phyloP scores from a whole-genome alignment of 2,797 vertebrate species.

The Selene dorsalis region DNA sequence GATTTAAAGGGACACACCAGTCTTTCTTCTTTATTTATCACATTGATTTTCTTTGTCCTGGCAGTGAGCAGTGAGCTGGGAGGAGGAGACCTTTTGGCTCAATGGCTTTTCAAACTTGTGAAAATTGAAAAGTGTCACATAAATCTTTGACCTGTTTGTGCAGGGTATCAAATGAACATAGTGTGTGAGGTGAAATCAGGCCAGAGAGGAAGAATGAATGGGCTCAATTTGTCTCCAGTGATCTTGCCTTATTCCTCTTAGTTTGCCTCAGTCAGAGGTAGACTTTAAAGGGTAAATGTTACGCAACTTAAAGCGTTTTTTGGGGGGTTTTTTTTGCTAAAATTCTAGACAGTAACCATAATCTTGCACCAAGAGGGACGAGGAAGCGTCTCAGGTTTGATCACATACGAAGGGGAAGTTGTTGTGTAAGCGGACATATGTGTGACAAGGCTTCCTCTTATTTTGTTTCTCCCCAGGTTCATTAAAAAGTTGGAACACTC shows the following conservation, averaged over 20 bases:
- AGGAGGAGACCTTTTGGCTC: constrained; percentile 20
- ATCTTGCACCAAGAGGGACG: not conserved
- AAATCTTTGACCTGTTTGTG: constrained; percentile 28
- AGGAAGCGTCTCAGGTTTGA: constrained; percentile 15
- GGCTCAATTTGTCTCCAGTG: constrained; percentile 23
- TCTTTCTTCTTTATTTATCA: constrained; percentile 50
- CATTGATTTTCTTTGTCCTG: constrained; percentile 50
- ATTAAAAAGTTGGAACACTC: constrained; percentile 99
- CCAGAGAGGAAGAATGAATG: constrained; percentile 35
- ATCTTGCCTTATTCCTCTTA: constrained; percentile 12
- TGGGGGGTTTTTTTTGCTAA: constrained; percentile 29
- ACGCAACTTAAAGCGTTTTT: constrained; percentile 19
- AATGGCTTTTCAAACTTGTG: constrained; percentile 26
- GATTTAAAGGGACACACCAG: constrained; percentile 28
- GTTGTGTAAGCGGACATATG: constrained; percentile 9
- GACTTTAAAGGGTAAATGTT: constrained; percentile 5
- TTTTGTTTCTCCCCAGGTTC: constrained; percentile 84
- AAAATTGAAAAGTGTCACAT: constrained; percentile 23
- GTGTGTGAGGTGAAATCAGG: constrained; percentile 25
- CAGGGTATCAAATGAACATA: constrained; percentile 11
- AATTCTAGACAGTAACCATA: constrained; percentile 12
- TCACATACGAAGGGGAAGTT: constrained; percentile 29
- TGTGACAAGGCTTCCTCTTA: constrained; percentile 47
- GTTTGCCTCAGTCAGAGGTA: constrained; percentile 13
- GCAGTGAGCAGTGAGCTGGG: constrained; percentile 4